Evolutionary conservation across 1,140 invertebrate species (phyloP).

Genomic region (Drosophila parabipectinata): DNA sequence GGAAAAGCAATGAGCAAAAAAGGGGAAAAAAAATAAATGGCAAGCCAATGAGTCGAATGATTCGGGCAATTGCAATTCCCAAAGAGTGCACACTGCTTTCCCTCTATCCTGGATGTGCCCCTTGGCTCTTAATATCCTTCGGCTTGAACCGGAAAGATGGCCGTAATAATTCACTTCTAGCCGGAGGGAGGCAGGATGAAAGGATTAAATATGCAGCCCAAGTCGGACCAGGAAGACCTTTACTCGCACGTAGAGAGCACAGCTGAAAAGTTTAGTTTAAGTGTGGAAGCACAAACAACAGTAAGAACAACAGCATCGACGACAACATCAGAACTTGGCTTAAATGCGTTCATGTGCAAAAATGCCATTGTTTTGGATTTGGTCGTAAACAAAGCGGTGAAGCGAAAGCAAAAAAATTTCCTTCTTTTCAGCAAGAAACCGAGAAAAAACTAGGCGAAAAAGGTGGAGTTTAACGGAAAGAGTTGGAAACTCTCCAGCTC

Average conservation of each 20-base stretch:
- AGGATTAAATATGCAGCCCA: constrained; percentile 74
- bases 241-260: constrained; percentile 42
- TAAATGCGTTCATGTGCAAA: constrained; percentile 74
- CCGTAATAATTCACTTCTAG: constrained; percentile 71
- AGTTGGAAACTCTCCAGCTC: constrained; percentile 26
- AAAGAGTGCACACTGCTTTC: constrained; percentile 21
- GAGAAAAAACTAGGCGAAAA: constrained; percentile 57
- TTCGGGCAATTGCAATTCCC: constrained; percentile 69
- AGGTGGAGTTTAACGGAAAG: constrained; percentile 34
- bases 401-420: constrained; percentile 33
- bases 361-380: constrained; percentile 77
- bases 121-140: constrained; percentile 5
- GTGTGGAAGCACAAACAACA: constrained; percentile 18
- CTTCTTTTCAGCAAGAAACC: background rate
- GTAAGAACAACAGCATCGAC: constrained; percentile 14
- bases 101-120: background rate
- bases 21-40: constrained; percentile 12
- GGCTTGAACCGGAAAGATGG: constrained; percentile 50
- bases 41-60: constrained; percentile 74
- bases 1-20: constrained; percentile 1
- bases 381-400: constrained; percentile 71
- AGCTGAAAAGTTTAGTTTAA: constrained; percentile 50
- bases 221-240: constrained; percentile 44
- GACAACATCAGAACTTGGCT: constrained; percentile 46
- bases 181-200: constrained; percentile 20